Percentiles rank a stretch among this genome's conserved stretches.
Conservation (phyloP, 2,797 vertebrate genomes). For the Cetoscarus ocellatus region DNA sequence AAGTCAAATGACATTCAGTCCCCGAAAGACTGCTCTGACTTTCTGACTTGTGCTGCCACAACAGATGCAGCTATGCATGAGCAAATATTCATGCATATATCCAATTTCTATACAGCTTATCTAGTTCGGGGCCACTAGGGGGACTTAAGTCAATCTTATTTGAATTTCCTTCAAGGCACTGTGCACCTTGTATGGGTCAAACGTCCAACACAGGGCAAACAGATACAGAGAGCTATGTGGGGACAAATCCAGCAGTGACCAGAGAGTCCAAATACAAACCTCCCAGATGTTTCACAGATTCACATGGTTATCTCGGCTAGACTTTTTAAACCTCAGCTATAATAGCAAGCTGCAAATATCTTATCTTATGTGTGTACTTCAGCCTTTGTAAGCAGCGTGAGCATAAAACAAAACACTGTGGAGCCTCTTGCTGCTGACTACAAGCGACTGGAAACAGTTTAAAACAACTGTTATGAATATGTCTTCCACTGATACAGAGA, state of each 20-base stretch:
- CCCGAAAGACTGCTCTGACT: conserved; percentile 19
- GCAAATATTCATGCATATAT: conserved; percentile 20
- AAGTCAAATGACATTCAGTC: conserved; percentile 24
- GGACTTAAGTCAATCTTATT: conserved; percentile 6
- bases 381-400: too few species aligned
- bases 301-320: not conserved
- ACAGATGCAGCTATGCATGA: conserved; percentile 23
- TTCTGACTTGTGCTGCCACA: conserved; percentile 13
- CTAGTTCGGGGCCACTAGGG: not conserved
- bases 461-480: too few species aligned
- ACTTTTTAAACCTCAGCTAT: not conserved
- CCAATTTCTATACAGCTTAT: conserved; percentile 7
- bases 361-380: too few species aligned
- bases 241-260: not conserved
- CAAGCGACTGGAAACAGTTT: too few species aligned
- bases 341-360: too few species aligned
- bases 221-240: not conserved
- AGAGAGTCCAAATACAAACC: not conserved
- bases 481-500: too few species aligned
- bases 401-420: too few species aligned
- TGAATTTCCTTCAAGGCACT: conserved; percentile 2
- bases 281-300: not conserved
- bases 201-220: conserved; percentile 6
- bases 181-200: not conserved
- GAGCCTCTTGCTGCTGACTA: too few species aligned